Evolutionary conservation across 2,888 invertebrate species (phyloP), one percentile per base, ranked within the genome.

Genomic region (Electrophaes corylata): DNA sequence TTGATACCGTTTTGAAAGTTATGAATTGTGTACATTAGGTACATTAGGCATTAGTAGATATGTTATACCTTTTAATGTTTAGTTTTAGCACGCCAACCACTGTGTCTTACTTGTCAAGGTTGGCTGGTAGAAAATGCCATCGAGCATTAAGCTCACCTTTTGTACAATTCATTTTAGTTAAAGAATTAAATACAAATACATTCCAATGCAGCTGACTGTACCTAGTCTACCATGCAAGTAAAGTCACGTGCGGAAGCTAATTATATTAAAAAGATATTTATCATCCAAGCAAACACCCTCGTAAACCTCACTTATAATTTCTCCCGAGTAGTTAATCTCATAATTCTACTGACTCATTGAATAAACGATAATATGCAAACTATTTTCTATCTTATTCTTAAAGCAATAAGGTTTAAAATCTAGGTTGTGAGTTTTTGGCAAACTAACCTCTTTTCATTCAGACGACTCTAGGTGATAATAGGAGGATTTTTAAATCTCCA

Each of bases 361-460:
- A 49, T 39, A 49, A 18, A 26, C 10, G 12, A 39, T n/a, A n/a
- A n/a, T n/a, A 10, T 19, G 12, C 39, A 39, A 26, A 10, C 40
- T 23, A 50, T n/a, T 44, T 44, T 44, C 20, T 11, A 33, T 50
- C 41, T 46, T 51, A 46, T 18, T 10, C n/a, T 23, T 0, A 10
- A 14, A 1, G 2, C 3, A 4, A 26, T 20, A 51, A 47, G 49
- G 43, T 51, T 45, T 29, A n/a, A 29, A 31, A 31, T 50, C 14
- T n/a, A 26, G 23, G 20, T n/a, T 16, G 10, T 12, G n/a, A 41
- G 37, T 29, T 59, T 59, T 59, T 59, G 46, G 60, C 58, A 66
- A 62, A 55, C 46, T 61, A 51, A 53, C 63, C 63, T 61, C 59
- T 57, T 66, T 65, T 44, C 51, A 55, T 45, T 61, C 64, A 46